Evolutionary conservation across 1,140 invertebrate genomes (phyloP).

Genomic region (Ptiloglossa arizonensis): DNA sequence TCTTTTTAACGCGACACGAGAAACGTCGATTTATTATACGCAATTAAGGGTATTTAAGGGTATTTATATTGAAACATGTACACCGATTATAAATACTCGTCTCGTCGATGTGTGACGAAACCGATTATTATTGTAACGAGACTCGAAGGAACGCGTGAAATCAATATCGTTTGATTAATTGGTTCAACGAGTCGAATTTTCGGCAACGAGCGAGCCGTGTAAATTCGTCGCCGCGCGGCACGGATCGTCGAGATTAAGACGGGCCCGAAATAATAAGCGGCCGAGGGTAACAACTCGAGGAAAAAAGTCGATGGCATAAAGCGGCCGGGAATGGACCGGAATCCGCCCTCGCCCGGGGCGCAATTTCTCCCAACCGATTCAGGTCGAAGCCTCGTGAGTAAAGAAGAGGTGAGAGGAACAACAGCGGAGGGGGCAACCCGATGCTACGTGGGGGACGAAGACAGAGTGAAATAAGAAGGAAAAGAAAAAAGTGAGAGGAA

Average conservation of each 20-base stretch:
- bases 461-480: not conserved
- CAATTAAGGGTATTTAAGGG: too few species aligned
- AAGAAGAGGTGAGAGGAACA: constrained; percentile 37
- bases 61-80: too few species aligned
- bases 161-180: not conserved
- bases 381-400: constrained; percentile 66
- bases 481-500: constrained; percentile 46
- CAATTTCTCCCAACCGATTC: constrained; percentile 77
- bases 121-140: too few species aligned
- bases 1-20: too few species aligned
- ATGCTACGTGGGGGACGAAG: not conserved
- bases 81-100: too few species aligned
- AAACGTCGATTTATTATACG: too few species aligned
- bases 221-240: not conserved
- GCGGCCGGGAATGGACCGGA: constrained; percentile 31
- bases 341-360: constrained; percentile 75
- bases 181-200: too few species aligned
- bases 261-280: constrained; percentile 4
- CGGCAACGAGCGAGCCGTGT: too few species aligned
- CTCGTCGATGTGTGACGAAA: too few species aligned
- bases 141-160: too few species aligned
- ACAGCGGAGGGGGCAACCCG: not conserved
- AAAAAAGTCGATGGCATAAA: constrained; percentile 3
- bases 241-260: not conserved
- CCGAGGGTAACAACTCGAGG: not conserved